These are phyloP conservation scores for Musca domestica DNA, from an alignment of 1,140 invertebrate species.

Conservation along the genomic window DNA sequence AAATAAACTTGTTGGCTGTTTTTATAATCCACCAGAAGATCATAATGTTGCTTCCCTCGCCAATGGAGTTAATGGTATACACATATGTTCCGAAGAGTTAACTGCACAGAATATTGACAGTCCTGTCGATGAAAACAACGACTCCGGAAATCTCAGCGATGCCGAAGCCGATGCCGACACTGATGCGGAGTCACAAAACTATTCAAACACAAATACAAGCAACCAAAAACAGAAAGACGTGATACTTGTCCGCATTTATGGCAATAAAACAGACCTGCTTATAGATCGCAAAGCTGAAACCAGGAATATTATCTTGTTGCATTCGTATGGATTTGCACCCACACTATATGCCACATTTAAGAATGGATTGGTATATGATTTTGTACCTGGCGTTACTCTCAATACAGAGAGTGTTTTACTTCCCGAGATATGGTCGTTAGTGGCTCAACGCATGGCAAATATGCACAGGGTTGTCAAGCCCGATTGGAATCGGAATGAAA, in stretches of 20 bases:
- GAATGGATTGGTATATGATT: constrained; percentile 94
- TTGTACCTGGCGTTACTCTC: constrained; percentile 78
- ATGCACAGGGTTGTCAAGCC: constrained; percentile 66
- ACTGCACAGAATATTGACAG: constrained; percentile 23
- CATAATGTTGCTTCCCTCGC: neutral
- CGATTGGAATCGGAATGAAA: constrained; percentile 24
- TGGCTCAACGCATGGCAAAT: constrained; percentile 76
- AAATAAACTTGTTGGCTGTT: constrained; percentile 87
- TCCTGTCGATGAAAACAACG: constrained; percentile 21
- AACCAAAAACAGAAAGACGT: constrained; percentile 61
- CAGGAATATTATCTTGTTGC: constrained; percentile 68
- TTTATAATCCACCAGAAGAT: constrained; percentile 41
- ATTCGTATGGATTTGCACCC: constrained; percentile 75
- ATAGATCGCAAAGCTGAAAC: constrained; percentile 87
- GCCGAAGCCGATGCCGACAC: constrained; percentile 23
- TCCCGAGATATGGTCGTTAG: constrained; percentile 68
- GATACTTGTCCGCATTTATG: constrained; percentile 88
- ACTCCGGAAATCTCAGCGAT: constrained; percentile 26
- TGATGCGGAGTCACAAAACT: constrained; percentile 17
- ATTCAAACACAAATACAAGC: neutral
- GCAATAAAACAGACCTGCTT: constrained; percentile 87
- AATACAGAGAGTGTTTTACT: constrained; percentile 69
- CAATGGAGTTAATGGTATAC: constrained; percentile 2
- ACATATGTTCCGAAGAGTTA: constrained; percentile 35
- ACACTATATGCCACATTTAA: constrained; percentile 86